These are phyloP conservation scores for Cygnus buccinator DNA, from an alignment of 2,113 vertebrate genomes.

Conservation along the genomic window DNA sequence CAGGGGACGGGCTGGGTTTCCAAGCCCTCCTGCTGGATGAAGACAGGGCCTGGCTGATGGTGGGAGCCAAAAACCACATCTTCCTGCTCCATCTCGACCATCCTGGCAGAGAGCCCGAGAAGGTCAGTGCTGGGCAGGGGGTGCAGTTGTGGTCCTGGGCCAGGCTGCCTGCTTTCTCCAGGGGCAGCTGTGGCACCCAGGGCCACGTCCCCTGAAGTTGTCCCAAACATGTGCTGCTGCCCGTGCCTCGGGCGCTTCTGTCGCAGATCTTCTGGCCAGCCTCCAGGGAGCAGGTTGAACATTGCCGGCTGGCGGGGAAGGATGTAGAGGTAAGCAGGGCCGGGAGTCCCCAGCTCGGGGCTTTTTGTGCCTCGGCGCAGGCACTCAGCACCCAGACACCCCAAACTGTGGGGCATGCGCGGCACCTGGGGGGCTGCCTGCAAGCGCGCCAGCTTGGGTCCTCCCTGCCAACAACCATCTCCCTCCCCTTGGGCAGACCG, in stretches of 20 bases:
- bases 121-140: slow-evolving; percentile 69
- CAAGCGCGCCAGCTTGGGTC: background rate
- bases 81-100: slow-evolving; percentile 83
- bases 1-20: slow-evolving; percentile 71
- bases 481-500: slow-evolving; percentile 67
- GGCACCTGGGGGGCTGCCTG: background rate
- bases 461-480: background rate
- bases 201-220: background rate
- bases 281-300: slow-evolving; percentile 78
- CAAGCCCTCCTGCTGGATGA: slow-evolving; percentile 84
- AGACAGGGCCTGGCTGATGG: slow-evolving; percentile 84
- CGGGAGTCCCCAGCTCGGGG: background rate
- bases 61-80: slow-evolving; percentile 84
- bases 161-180: background rate
- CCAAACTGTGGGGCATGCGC: too few relatives aligned
- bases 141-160: background rate
- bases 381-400: too few relatives aligned
- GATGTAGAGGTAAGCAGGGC: slow-evolving; percentile 75
- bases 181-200: background rate
- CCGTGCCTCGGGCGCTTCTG: background rate
- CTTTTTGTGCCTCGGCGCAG: too few relatives aligned
- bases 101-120: slow-evolving; percentile 70
- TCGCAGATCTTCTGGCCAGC: slow-evolving; percentile 88
- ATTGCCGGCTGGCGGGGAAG: slow-evolving; percentile 84
- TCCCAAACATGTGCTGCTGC: too few relatives aligned